A percentile compares a stretch with the other conserved stretches of the same genome.
phyloP scores from a whole-genome alignment of 2,888 invertebrate genomes.

The Harpalus rufipes region DNA sequence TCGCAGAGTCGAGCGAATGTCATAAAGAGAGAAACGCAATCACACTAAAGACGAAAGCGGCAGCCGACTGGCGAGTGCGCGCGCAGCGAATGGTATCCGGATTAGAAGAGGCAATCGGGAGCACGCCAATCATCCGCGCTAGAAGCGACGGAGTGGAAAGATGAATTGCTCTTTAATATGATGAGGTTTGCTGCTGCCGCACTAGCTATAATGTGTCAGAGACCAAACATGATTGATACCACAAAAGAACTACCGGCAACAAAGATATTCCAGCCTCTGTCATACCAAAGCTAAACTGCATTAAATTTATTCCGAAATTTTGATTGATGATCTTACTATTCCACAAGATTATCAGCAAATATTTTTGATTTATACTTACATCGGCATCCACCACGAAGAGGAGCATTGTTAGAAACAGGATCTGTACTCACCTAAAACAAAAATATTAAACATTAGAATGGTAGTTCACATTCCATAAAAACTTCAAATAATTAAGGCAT shows the following conservation, averaged over 20 bases:
- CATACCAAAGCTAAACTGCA: conserved; percentile 60
- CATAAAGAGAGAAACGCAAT: conserved; percentile 64
- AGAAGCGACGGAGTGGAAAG: conserved; percentile 71
- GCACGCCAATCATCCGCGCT: conserved; percentile 67
- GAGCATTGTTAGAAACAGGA: conserved; percentile 1
- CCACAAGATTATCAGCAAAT: conserved; percentile 1
- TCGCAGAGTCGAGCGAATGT: conserved; percentile 65
- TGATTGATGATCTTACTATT: conserved; percentile 64
- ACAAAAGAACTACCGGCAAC: conserved; percentile 52
- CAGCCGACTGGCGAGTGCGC: conserved; percentile 16
- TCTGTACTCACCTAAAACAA: conserved; percentile 58
- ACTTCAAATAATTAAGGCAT: too few species aligned
- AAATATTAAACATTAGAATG: background rate
- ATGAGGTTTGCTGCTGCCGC: conserved; percentile 73
- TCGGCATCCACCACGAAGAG: background rate
- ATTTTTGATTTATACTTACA: conserved; percentile 40
- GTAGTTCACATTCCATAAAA: too few species aligned
- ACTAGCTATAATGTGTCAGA: conserved; percentile 63
- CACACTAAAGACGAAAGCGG: conserved; percentile 57
- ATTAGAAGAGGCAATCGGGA: conserved; percentile 67
- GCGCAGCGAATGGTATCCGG: conserved; percentile 62
- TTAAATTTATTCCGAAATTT: conserved; percentile 62
- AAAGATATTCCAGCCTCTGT: conserved; percentile 26
- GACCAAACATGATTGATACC: conserved; percentile 65
- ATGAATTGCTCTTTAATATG: conserved; percentile 76